Evolutionary conservation across 1,140 invertebrate species (phyloP).

Genomic region (Magallana gigas): DNA sequence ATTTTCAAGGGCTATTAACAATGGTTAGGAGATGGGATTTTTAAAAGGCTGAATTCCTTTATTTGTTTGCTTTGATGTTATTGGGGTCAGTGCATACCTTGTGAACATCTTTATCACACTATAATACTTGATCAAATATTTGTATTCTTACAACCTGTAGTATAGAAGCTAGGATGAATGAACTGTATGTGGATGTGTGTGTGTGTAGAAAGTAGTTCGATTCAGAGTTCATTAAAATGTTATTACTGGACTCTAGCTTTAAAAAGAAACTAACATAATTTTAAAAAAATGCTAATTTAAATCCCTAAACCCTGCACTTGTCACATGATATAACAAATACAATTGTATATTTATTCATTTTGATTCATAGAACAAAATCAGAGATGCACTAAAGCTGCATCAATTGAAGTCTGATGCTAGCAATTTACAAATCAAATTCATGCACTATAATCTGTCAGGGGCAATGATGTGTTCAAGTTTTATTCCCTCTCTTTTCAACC

Average conservation of each 20-base stretch:
- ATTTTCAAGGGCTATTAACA: not conserved
- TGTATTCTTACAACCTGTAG: constrained; percentile 5
- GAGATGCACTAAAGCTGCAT: no score
- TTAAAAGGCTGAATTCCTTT: not conserved
- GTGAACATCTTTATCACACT: not conserved
- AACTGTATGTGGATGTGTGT: not conserved
- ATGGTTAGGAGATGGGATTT: not conserved
- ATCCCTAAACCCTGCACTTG: not conserved
- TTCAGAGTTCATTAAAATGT: not conserved
- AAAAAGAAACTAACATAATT: not conserved
- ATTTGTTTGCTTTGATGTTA: constrained; percentile 17
- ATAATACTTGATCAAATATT: not conserved
- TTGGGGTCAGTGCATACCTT: not conserved
- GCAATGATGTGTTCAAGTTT: no score
- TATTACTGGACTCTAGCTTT: no score
- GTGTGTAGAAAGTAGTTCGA: not conserved
- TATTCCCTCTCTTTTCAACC: no score
- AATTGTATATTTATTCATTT: not conserved
- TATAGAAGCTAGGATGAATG: not conserved
- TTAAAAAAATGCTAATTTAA: not conserved
- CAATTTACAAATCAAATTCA: no score
- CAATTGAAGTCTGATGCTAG: no score
- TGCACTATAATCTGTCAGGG: no score
- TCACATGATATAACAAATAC: constrained; percentile 4
- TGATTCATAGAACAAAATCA: not conserved